These are phyloP conservation scores for Drosophila bipectinata DNA, from an alignment of 1,140 invertebrate genomes.

Conservation along the genomic window DNA sequence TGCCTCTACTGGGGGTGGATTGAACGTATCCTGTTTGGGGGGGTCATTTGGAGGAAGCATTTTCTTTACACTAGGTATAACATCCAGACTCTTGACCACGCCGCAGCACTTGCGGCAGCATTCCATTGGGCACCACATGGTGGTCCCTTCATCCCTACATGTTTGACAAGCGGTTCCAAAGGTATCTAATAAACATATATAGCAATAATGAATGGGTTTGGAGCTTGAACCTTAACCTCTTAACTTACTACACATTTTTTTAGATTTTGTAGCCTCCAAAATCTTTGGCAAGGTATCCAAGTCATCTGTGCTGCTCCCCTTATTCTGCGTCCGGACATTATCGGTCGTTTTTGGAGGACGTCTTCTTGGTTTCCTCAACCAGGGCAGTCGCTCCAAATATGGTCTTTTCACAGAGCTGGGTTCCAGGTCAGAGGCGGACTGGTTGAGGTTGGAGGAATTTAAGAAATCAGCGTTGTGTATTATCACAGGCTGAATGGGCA, in stretches of 20 bases:
- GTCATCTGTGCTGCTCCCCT: slow-evolving; percentile 29
- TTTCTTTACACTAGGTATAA: background rate
- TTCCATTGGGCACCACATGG: slow-evolving; percentile 63
- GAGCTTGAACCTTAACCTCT: too few species aligned
- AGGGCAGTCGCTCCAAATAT: background rate
- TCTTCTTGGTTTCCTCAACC: slow-evolving; percentile 15
- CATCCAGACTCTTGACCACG: background rate
- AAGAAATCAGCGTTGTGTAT: slow-evolving; percentile 12
- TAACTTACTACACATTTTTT: background rate
- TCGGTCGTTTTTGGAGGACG: slow-evolving; percentile 6
- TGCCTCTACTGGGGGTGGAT: background rate
- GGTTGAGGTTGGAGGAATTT: background rate
- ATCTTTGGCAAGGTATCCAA: slow-evolving; percentile 12
- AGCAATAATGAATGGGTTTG: too few species aligned
- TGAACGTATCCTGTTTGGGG: background rate
- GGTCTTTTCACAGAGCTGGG: background rate
- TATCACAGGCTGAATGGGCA: slow-evolving; percentile 52
- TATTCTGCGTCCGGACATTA: slow-evolving; percentile 20
- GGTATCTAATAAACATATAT: background rate
- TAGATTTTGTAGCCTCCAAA: slow-evolving; percentile 11
- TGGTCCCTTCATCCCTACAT: slow-evolving; percentile 49
- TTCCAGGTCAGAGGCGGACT: background rate
- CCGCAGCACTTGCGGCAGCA: slow-evolving; percentile 14
- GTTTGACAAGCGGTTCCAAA: background rate
- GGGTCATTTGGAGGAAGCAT: background rate